Conservation (phyloP, 2,113 vertebrate genomes). For the Protobothrops mucrosquamatus region DNA sequence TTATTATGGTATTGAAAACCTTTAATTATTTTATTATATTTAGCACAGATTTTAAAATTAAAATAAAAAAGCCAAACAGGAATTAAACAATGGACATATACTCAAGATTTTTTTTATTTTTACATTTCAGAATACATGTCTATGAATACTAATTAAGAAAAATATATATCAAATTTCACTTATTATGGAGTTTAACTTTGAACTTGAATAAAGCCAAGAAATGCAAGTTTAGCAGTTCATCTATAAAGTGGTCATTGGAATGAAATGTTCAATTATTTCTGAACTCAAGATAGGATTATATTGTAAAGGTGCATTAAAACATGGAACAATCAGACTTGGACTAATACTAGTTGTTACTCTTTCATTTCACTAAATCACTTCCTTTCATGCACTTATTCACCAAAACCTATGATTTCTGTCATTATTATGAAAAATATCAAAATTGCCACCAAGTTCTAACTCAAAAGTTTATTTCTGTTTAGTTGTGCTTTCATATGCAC, state of each 20-base stretch:
- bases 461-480: not conserved
- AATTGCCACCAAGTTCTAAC: not conserved
- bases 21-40: not conserved
- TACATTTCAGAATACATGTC: not conserved
- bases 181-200: not conserved
- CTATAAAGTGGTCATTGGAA: not conserved
- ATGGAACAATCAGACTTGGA: not conserved
- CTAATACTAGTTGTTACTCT: not conserved
- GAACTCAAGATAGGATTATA: not conserved
- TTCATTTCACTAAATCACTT: not conserved
- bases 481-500: not conserved
- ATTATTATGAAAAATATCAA: not conserved
- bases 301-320: not conserved
- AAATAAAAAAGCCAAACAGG: not conserved
- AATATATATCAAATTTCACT: not conserved
- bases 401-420: not conserved
- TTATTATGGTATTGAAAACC: not conserved
- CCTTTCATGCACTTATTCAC: not conserved
- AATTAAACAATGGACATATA: not conserved
- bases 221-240: not conserved
- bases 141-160: not conserved
- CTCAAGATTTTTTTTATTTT: not conserved
- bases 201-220: not conserved
- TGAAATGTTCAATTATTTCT: not conserved
- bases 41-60: not conserved